These are phyloP conservation scores for Oncorhynchus nerka DNA, from an alignment of 2,113 vertebrate genomes.

Conservation along the genomic window DNA sequence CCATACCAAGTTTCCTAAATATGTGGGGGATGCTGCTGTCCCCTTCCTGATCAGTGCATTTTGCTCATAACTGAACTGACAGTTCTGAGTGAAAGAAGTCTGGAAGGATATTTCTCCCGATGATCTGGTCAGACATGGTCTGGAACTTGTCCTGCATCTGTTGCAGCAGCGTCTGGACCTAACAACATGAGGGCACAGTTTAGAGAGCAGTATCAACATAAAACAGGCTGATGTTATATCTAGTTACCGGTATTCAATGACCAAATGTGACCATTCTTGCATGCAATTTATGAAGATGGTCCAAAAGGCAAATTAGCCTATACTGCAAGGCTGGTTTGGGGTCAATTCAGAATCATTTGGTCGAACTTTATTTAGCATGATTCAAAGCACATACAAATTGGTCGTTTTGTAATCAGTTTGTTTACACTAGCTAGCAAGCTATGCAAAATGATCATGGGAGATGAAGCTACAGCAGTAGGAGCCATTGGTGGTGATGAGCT, in stretches of 20 bases:
- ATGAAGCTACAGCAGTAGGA: too few species aligned
- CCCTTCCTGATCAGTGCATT: conserved; percentile 82
- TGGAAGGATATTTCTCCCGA: conserved; percentile 87
- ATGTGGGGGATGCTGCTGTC: conserved; percentile 73
- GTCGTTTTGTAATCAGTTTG: too few species aligned
- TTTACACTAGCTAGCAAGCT: too few species aligned
- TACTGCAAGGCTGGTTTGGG: too few species aligned
- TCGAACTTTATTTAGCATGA: too few species aligned
- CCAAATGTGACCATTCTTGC: too few species aligned
- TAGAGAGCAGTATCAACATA: background rate
- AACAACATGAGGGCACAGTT: conserved; percentile 12
- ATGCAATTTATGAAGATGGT: too few species aligned
- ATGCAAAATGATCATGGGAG: background rate
- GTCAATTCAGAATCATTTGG: too few species aligned
- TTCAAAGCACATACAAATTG: too few species aligned
- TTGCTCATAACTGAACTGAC: conserved; percentile 82
- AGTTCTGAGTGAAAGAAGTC: conserved; percentile 75
- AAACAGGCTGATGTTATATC: background rate
- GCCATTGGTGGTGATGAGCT: background rate
- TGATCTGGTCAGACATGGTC: conserved; percentile 99
- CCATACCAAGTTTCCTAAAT: too few species aligned
- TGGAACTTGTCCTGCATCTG: conserved; percentile 99
- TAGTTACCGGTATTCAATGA: background rate
- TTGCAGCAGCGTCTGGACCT: conserved; percentile 95
- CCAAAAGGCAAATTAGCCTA: too few species aligned